Percentiles rank a stretch among this genome's conserved stretches.
Conservation (phyloP, 53 echinoderm and acorn worm species). For the Echinarachnius parma region DNA sequence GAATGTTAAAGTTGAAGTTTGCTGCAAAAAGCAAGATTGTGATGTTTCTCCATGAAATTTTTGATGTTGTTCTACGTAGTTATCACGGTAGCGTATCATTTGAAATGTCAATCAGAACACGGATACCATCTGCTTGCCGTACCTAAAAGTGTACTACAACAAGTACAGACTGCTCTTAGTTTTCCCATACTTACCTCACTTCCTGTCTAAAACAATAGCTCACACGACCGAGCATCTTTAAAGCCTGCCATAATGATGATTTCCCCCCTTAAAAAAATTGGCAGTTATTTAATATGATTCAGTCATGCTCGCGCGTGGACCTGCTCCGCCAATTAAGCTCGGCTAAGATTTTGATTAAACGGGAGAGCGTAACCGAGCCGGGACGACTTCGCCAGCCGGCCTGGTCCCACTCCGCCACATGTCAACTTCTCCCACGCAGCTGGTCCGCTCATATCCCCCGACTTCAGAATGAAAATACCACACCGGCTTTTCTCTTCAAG, state of each 20-base stretch:
- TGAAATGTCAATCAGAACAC: too few relatives aligned
- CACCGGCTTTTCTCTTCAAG: background rate
- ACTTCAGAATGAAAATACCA: constrained; percentile 43
- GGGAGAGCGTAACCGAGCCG: constrained; percentile 43
- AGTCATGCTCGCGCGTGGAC: constrained; percentile 25
- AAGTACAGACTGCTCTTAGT: too few relatives aligned
- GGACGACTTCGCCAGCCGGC: constrained; percentile 21
- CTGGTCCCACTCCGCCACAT: constrained; percentile 14
- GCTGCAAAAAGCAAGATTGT: too few relatives aligned
- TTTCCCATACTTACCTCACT: too few relatives aligned
- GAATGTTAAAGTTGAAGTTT: too few relatives aligned
- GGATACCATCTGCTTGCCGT: too few relatives aligned
- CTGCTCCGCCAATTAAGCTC: constrained; percentile 27
- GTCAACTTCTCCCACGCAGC: constrained; percentile 11
- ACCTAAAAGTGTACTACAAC: too few relatives aligned
- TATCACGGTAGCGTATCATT: too few relatives aligned
- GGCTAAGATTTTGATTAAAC: constrained; percentile 50
- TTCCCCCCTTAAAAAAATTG: constrained; percentile 46
- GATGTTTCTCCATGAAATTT: too few relatives aligned
- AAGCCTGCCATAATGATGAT: constrained; percentile 21
- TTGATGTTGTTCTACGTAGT: too few relatives aligned
- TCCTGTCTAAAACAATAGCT: background rate
- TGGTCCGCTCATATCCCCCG: background rate
- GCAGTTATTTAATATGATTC: constrained; percentile 53
- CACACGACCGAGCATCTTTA: constrained; percentile 19